Conservation (phyloP, 2,797 vertebrate genomes). For the Danio choprae region DNA sequence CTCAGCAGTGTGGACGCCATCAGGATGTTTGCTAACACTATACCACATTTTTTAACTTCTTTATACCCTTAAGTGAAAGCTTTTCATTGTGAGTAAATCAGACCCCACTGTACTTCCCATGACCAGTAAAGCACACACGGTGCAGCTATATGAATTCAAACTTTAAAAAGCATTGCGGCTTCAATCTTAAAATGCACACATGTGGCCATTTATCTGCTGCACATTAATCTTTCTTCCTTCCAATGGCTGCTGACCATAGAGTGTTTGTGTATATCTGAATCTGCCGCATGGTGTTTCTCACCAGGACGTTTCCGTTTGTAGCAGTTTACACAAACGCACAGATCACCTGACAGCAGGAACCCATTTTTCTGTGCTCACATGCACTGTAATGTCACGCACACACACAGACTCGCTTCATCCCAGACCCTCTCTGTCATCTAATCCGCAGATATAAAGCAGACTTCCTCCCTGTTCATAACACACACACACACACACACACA, state of each 20-base stretch:
- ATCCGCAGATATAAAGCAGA: conserved; percentile 36
- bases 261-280: background rate
- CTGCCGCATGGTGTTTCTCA: conserved; percentile 25
- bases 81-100: too few species aligned
- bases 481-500: too few species aligned
- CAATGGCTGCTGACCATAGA: background rate
- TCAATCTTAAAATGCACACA: conserved; percentile 2
- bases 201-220: background rate
- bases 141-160: background rate
- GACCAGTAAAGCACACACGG: background rate
- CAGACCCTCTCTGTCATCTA: conserved; percentile 26
- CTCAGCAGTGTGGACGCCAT: too few species aligned
- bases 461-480: conserved; percentile 37
- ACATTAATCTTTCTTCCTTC: conserved; percentile 1
- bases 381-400: conserved; percentile 28
- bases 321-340: conserved; percentile 14
- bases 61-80: too few species aligned
- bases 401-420: conserved; percentile 4
- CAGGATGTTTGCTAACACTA: too few species aligned
- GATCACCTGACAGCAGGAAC: conserved; percentile 46
- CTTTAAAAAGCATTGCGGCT: too few species aligned
- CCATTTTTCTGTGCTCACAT: conserved; percentile 31
- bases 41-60: too few species aligned
- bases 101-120: background rate
- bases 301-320: background rate